Evolutionary conservation across 2,113 vertebrate species (phyloP), one percentile per base, ranked within the genome.

Genomic region (Chauna torquata): DNA sequence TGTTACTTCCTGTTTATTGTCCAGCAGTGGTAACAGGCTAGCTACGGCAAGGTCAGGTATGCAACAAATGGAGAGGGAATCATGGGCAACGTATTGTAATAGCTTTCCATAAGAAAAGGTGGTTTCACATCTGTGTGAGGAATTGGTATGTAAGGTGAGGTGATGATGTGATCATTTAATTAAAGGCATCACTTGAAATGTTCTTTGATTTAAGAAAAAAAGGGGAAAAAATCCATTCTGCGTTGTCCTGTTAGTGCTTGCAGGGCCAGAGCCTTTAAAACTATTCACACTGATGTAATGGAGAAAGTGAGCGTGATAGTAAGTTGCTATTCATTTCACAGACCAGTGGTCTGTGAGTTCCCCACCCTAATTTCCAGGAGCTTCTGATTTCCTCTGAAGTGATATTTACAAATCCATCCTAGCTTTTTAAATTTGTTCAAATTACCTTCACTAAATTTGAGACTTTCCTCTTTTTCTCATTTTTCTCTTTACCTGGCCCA

Each of bases 271-370:
- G 36, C 44, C 13, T 4, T 45, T 86, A 34, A 90, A 91, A 65
- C 30, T 55, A 12, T 47, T 72, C 49, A 76, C 10, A 30, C 28
- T 65, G 55, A 64, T 36, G 66, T 52, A 16, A 64, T 47, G 34
- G 61, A 93, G 57, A 86, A 90, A 82, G 49, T 25, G 44, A 82
- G 77, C 71, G 52, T 65, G 76, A 58, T 65, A 57, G 50, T 59
- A 88, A 8, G 58, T 92, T 69, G 44, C 27, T 44, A 11, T 66
- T 76, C 47, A 38, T 79, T 88, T 74, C 68, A 64, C 61, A 82
- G 78, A 59, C 42, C 45, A 61, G 40, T 27, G 58, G 44, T 74
- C 75, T 72, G 62, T 80, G 79, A 93, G 71, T 62, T 86, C 68
- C 36, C 58, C 68, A 30, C 34, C 20, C 85, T 61, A 9, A 77